phyloP scores from a whole-genome alignment of 2,113 vertebrate genomes.

The Phyllostomus discolor region DNA sequence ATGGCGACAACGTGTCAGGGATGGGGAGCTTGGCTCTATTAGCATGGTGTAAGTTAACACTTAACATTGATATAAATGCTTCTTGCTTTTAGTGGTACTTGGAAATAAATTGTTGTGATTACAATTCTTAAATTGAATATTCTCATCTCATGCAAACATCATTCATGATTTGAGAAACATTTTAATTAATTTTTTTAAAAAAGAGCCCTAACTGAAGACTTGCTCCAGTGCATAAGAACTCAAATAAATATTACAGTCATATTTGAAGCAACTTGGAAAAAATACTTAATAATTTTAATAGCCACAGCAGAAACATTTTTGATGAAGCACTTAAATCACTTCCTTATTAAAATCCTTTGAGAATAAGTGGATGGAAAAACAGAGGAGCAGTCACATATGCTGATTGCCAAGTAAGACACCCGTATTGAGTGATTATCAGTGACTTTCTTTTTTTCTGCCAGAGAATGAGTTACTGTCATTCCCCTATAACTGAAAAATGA shows the following conservation, averaged over 20 bases:
- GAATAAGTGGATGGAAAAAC: neutral
- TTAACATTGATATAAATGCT: neutral
- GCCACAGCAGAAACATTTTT: neutral
- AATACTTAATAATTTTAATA: neutral
- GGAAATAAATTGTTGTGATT: neutral
- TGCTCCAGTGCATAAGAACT: neutral
- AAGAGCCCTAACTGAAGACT: neutral
- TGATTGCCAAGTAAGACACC: neutral
- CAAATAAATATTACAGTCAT: neutral
- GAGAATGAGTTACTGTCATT: neutral
- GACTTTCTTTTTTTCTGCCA: neutral
- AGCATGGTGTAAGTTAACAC: neutral
- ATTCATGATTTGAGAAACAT: neutral
- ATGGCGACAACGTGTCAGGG: accelerated
- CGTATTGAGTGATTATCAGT: neutral
- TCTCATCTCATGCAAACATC: neutral
- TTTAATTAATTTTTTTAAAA: neutral
- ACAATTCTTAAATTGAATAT: neutral
- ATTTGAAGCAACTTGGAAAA: neutral
- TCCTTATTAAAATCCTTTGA: neutral
- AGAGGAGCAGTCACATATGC: neutral
- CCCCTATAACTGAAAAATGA: neutral
- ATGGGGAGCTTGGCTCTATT: neutral
- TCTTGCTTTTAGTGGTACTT: neutral
- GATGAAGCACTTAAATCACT: neutral